Base-by-base conservation (phyloP, 2,797 vertebrate species). In the Anisognathus igniventris region DNA sequence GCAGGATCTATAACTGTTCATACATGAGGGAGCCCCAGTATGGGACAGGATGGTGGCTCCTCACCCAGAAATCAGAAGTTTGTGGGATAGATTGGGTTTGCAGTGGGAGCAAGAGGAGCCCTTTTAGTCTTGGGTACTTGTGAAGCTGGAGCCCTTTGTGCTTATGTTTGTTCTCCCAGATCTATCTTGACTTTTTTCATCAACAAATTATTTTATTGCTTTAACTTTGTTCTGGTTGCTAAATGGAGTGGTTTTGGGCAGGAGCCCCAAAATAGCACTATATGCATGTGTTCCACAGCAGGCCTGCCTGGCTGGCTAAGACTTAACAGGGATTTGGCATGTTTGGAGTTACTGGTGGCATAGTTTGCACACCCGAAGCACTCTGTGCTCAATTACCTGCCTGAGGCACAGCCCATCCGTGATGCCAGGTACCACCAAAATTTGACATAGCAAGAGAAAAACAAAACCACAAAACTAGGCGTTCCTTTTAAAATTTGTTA, bases 41-140 rank as follows among this genome's bases (percentile, higher is more conserved):
- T 18, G 30, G 28, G 31, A 4, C 13, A 31, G 42, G 7, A 2
- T 4, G 2, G 4, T 44, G 35, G 25, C 10, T 57, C 10, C 0
- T 17, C 28, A 6, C 12, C 21, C 5, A 3, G n/a, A 10, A 18
- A 7, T 14, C 0, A 0, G 20, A 51, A 3, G 14, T 4, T 3
- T 7, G 14, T 65, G 28, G 45, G 12, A 40, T 18, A 10, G 39
- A 7, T 3, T 10, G 6, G 14, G 19, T 44, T 74, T 64, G 18
- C 13, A 6, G 17, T 39, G 37, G 42, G 28, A 51, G 28, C 7
- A 39, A 25, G 31, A 39, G 50, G 19, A 42, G 3, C 10, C 31
- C 25, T 83, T 18, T 35, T 17, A 12, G 14, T 54, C 15, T 16
- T 45, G 12, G 21, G 11, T 9, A 6, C n/a, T 35, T 45, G 22